Evolutionary conservation across 2,797 vertebrate species (phyloP), one percentile per base, ranked within the genome.

Genomic region (Acrocephalus scirpaceus): DNA sequence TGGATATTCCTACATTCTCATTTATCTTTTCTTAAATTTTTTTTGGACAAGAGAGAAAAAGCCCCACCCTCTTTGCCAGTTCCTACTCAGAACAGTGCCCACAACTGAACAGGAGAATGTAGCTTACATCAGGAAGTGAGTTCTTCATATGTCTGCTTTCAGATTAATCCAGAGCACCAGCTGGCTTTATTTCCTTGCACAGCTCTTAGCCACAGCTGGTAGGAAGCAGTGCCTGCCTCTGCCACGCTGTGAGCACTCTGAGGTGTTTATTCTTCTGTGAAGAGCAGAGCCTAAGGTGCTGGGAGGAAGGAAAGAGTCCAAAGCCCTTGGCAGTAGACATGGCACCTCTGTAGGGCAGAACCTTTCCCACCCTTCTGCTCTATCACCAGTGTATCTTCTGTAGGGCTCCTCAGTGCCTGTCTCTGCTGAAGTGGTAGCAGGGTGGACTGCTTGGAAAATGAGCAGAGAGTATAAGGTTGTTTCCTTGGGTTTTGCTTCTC

Each of bases 321-420:
- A 62, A 20, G 5, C 23, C 29, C 51, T 64, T 48, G 45, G 50
- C 60, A 79, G 38, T 32, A 72, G 65, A 16, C 20, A 6, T 4
- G 19, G 60, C 27, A 34, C 10, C 23, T 73, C 32, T 18, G 26
- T 53, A 14, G 9, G 50, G 7, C 22, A 53, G 51, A 32, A 23
- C 9, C 23, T 72, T 60, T 45, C 56, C 61, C 16, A 3, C 23
- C 8, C 15, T 77, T 36, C 72, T 48, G 25, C 61, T 62, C 40
- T 72, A 44, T 44, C 30, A 8, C 3, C 19, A 2, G n/a, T 3
- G 0, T 4, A 2, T 47, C 40, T 29, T 3, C 30, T 51, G n/a
- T 4, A 13, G 61, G 18, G 26, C 61, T 85, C 20, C 64, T 60
- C 2, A 57, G n/a, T 10, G 47, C 25, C 51, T 51, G 30, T 9